Evolutionary conservation across 2,113 vertebrate genomes (phyloP), one percentile per base, ranked within the genome.

Genomic region (Anoura caudifer): DNA sequence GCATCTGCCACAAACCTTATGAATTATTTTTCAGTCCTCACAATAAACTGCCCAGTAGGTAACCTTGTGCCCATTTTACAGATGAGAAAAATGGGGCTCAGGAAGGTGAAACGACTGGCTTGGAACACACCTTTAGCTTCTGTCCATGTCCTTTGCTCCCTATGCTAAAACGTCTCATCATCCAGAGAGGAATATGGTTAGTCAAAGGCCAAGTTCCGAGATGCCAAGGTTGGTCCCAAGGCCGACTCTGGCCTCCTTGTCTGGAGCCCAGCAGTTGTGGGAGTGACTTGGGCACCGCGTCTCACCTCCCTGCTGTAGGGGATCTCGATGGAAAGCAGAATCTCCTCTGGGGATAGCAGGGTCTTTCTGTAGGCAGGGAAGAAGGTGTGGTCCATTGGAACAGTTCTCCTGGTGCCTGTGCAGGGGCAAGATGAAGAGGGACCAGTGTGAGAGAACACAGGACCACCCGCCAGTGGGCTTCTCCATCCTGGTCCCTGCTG

Each of bases 281-380:
- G 31, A 14, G 19, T 63, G 16, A 79, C 20, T 31, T 9, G 3
- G 28, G 17, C 19, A 12, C 13, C 80, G 5, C 13, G 45, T 4
- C 98, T 98, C 41, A 99, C 99, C 99, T 99, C 98, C 93, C 87
- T 98, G 96, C 99, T 99, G 97, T 98, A 99, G 1, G 99, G 99
- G 95, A 99, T 99, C 97, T 99, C 98, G 13, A 99, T 92, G 31
- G 98, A 99, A 10, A 99, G 95, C 61, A 99, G 98, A 91, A 99
- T 97, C 98, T 99, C 99, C 76, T 99, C 98, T 0, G 99, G 99
- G 1, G 96, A 98, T 43, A 99, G 63, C 45, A 93, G 41, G 3
- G 99, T 99, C 97, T 97, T 99, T 87, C 99, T 99, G 98, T 99
- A 99, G 26, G 98, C 99, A 0, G 98, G 99, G 96, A 99, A 99